A percentile compares a stretch with the other conserved stretches of the same genome.
Evolutionary conservation across 2,113 vertebrate species (phyloP).

Genomic region (Mustela lutreola): DNA sequence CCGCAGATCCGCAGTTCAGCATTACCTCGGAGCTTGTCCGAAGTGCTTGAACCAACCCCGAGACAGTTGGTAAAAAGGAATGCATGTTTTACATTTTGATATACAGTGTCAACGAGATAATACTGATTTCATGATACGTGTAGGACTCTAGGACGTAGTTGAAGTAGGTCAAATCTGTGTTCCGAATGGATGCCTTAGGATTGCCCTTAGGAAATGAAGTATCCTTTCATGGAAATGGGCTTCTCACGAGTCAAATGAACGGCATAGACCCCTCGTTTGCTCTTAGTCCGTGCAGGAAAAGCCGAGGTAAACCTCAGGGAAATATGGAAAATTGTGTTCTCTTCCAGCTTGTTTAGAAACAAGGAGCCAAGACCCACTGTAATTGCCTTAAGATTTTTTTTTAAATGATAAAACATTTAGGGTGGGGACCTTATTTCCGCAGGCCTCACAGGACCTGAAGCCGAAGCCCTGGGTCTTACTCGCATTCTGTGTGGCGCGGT

Average conservation of each 20-base stretch:
- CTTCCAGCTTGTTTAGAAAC: background rate
- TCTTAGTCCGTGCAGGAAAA: background rate
- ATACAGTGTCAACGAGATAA: background rate
- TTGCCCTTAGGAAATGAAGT: slow-evolving; percentile 5
- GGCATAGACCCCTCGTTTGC: background rate
- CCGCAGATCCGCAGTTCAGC: background rate
- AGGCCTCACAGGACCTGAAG: background rate
- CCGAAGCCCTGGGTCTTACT: background rate
- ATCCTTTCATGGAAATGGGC: background rate
- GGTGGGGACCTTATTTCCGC: background rate
- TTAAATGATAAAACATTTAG: slow-evolving; percentile 20
- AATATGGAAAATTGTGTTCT: background rate
- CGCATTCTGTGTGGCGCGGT: background rate
- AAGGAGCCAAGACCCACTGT: background rate
- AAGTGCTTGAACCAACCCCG: background rate
- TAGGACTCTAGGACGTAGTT: background rate
- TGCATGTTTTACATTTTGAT: background rate
- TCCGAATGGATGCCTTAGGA: background rate
- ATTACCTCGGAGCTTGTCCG: background rate
- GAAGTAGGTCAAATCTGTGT: background rate
- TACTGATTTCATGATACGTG: background rate
- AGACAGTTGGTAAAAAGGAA: background rate
- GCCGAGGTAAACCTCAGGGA: background rate
- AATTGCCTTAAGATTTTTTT: background rate
- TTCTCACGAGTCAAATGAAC: background rate